Evolutionary conservation across 2,888 invertebrate species (phyloP).

Genomic region (Parapristionchus giblindavisi): DNA sequence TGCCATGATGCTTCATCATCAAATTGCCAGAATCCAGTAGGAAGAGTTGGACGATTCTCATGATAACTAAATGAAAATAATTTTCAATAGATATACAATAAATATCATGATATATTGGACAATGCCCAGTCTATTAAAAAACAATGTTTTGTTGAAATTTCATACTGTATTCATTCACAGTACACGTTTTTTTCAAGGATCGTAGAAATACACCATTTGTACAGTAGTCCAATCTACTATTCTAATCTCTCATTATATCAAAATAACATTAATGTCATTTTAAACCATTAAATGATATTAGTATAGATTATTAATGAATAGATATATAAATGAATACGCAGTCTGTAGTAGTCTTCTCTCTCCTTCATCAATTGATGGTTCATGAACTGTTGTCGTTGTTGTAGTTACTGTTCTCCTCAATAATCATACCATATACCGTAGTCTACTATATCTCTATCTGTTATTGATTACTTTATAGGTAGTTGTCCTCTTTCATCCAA

Average conservation of each 20-base stretch:
- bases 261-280: too few species aligned
- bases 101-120: not conserved
- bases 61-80: constrained; percentile 26
- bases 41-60: constrained; percentile 44
- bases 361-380: constrained; percentile 58
- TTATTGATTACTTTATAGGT: constrained; percentile 56
- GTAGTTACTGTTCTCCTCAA: constrained; percentile 52
- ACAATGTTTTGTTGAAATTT: too few species aligned
- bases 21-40: constrained; percentile 68
- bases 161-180: too few species aligned
- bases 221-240: too few species aligned
- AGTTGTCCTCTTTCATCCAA: constrained; percentile 63
- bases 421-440: not conserved
- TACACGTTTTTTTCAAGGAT: too few species aligned
- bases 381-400: constrained; percentile 53
- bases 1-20: constrained; percentile 68
- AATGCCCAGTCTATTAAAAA: too few species aligned
- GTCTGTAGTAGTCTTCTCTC: constrained; percentile 41
- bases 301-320: too few species aligned
- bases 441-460: not conserved
- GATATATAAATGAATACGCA: too few species aligned
- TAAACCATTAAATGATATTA: too few species aligned
- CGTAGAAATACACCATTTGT: too few species aligned
- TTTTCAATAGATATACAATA: not conserved
- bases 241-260: too few species aligned